Conservation (phyloP, 2,797 vertebrate genomes). For the Channallabes apus region DNA sequence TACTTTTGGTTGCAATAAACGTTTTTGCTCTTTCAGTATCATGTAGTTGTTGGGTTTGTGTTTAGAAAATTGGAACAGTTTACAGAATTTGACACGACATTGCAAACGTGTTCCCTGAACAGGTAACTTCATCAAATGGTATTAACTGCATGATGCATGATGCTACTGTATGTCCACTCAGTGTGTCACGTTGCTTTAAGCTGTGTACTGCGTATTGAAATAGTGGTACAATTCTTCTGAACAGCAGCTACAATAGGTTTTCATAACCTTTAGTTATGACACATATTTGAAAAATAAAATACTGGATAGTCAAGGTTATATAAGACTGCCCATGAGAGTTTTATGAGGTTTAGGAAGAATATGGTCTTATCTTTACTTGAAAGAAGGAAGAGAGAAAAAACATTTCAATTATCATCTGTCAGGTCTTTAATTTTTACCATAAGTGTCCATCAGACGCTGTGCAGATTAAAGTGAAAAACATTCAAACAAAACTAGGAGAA, state of each 20-base stretch:
- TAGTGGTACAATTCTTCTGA: neutral
- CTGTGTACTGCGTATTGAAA: neutral
- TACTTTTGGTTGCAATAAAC: too few species aligned
- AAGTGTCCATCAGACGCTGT: neutral
- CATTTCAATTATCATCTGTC: neutral
- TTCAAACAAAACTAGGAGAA: neutral
- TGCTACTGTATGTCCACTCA: neutral
- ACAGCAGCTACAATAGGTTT: neutral
- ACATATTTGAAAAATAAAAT: neutral
- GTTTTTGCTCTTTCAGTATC: too few species aligned
- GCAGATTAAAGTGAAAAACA: neutral
- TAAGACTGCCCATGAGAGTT: neutral
- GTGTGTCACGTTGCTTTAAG: neutral
- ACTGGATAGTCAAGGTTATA: neutral
- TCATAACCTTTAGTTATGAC: neutral
- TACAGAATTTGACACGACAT: too few species aligned
- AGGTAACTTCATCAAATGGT: neutral
- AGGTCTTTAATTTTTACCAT: neutral
- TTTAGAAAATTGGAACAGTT: too few species aligned
- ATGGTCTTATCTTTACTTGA: neutral
- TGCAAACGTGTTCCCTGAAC: neutral
- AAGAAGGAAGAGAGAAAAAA: neutral
- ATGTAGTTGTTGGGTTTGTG: too few species aligned
- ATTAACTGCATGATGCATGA: neutral
- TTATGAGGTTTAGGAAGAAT: neutral